Percentiles rank a stretch among this genome's conserved stretches.
These are phyloP conservation scores for Cetonia aurata DNA, from an alignment of 2,888 invertebrate species.

Conservation along the genomic window DNA sequence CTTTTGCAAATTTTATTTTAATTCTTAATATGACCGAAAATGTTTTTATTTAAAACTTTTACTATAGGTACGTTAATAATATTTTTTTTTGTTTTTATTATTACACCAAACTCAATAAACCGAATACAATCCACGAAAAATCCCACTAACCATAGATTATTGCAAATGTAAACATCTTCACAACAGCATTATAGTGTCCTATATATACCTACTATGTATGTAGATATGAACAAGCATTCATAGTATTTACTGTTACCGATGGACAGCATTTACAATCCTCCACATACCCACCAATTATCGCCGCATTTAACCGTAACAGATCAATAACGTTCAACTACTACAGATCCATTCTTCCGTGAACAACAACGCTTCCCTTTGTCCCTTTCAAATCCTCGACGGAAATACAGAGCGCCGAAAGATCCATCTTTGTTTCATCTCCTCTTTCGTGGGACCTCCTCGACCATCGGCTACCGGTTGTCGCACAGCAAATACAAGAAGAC, in stretches of 20 bases:
- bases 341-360: conserved; percentile 36
- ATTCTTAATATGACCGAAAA: too few species aligned
- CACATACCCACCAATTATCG: conserved; percentile 29
- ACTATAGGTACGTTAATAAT: too few species aligned
- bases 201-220: too few species aligned
- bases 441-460: background rate
- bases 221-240: background rate
- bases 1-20: too few species aligned
- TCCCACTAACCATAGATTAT: too few species aligned
- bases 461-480: too few species aligned
- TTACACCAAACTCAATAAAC: too few species aligned
- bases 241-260: conserved; percentile 27
- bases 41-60: too few species aligned
- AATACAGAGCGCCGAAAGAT: too few species aligned
- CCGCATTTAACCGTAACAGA: conserved; percentile 35
- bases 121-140: too few species aligned
- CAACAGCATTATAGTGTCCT: background rate
- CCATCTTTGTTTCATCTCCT: background rate
- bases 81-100: too few species aligned
- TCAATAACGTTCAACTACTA: conserved; percentile 31
- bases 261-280: background rate
- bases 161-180: background rate
- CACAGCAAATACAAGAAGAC: too few species aligned
- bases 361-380: conserved; percentile 7
- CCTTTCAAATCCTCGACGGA: conserved; percentile 1